A percentile compares a stretch with the other conserved stretches of the same genome.
These are phyloP conservation scores for Drosophila ustulata DNA, from an alignment of 2,888 invertebrate genomes.

Conservation along the genomic window DNA sequence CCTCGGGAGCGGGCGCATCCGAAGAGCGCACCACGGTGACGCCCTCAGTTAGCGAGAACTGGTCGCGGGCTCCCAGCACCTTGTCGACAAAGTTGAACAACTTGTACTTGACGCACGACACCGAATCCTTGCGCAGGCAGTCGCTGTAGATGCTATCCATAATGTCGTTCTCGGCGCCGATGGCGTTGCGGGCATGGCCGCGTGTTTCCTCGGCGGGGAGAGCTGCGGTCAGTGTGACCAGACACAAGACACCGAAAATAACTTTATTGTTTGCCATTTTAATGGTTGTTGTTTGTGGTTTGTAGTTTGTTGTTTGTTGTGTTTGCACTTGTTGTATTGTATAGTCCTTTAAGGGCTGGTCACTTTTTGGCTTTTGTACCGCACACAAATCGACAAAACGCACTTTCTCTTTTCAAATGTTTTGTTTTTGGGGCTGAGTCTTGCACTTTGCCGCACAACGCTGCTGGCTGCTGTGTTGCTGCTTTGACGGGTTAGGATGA, in stretches of 20 bases:
- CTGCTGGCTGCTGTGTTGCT: slow-evolving; percentile 83
- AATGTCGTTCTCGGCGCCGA: slow-evolving; percentile 90
- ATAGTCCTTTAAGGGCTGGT: slow-evolving; percentile 67
- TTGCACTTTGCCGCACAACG: slow-evolving; percentile 72
- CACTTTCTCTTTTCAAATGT: slow-evolving; percentile 73
- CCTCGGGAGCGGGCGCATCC: slow-evolving; percentile 91
- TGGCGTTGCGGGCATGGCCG: slow-evolving; percentile 86
- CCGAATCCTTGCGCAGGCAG: slow-evolving; percentile 92
- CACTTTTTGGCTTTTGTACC: slow-evolving; percentile 52
- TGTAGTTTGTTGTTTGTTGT: slow-evolving; percentile 42
- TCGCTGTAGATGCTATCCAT: slow-evolving; percentile 91
- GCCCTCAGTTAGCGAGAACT: slow-evolving; percentile 92
- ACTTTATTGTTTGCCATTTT: slow-evolving; percentile 86
- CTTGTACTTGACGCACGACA: slow-evolving; percentile 94
- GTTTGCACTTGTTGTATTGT: slow-evolving; percentile 35
- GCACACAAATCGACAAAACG: slow-evolving; percentile 65
- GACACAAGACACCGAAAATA: slow-evolving; percentile 86
- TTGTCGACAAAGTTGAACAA: slow-evolving; percentile 94
- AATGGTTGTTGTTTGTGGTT: slow-evolving; percentile 22
- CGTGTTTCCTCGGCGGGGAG: slow-evolving; percentile 90
- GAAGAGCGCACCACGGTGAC: slow-evolving; percentile 92
- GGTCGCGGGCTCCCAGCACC: slow-evolving; percentile 92
- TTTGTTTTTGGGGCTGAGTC: slow-evolving; percentile 36
- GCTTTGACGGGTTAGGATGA: slow-evolving; percentile 85
- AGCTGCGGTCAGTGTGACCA: slow-evolving; percentile 88